Percentiles rank a stretch among this genome's conserved stretches.
Evolutionary conservation across 2,888 invertebrate genomes (phyloP).

Genomic region (Phymatocera aterrima): DNA sequence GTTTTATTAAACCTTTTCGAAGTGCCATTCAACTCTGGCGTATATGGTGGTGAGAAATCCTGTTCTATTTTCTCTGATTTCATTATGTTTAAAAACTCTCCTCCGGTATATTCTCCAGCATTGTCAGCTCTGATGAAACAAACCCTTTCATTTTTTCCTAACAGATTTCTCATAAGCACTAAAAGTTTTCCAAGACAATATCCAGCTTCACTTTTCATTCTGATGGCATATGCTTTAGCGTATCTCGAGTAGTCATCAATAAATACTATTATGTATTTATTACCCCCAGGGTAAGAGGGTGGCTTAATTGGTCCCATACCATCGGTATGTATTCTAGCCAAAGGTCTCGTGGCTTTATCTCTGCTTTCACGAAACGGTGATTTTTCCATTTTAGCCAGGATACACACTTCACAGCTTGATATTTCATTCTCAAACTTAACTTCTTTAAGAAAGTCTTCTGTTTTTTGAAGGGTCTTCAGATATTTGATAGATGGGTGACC

Average conservation of each 20-base stretch:
- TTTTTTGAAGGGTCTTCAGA: slow-evolving; percentile 54
- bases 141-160: slow-evolving; percentile 49
- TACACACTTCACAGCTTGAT: slow-evolving; percentile 54
- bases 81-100: slow-evolving; percentile 45
- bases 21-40: slow-evolving; percentile 52
- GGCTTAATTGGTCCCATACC: slow-evolving; percentile 54
- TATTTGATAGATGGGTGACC: slow-evolving; percentile 52
- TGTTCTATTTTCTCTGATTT: slow-evolving; percentile 46
- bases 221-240: slow-evolving; percentile 38
- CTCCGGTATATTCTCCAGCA: slow-evolving; percentile 52
- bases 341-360: slow-evolving; percentile 32
- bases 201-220: slow-evolving; percentile 12
- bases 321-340: slow-evolving; percentile 52
- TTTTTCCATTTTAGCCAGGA: slow-evolving; percentile 54
- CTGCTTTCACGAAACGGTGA: slow-evolving; percentile 48
- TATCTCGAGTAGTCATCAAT: slow-evolving; percentile 54
- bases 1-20: slow-evolving; percentile 52
- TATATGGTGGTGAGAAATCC: slow-evolving; percentile 44
- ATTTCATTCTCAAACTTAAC: slow-evolving; percentile 56
- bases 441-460: slow-evolving; percentile 49
- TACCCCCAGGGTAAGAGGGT: slow-evolving; percentile 44
- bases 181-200: slow-evolving; percentile 49
- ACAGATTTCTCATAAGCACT: slow-evolving; percentile 48
- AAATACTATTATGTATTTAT: slow-evolving; percentile 51
- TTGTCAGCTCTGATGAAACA: slow-evolving; percentile 50